A percentile compares a stretch with the other conserved stretches of the same genome.
These are phyloP conservation scores for Drosophila picticornis DNA, from an alignment of 2,888 invertebrate genomes.

Conservation along the genomic window DNA sequence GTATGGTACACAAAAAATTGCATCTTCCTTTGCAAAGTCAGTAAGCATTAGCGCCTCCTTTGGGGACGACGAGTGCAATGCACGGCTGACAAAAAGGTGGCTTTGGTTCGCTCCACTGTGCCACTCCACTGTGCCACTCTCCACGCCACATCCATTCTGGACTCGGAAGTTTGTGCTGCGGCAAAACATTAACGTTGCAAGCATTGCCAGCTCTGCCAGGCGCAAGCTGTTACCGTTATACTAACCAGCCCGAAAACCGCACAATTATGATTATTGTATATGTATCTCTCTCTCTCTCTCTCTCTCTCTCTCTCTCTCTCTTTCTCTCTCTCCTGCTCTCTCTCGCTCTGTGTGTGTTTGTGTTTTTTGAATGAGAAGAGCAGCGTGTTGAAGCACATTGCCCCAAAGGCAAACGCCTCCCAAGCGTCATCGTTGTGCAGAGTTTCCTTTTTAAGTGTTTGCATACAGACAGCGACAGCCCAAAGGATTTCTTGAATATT, in stretches of 20 bases:
- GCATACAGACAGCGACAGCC: conserved; percentile 46
- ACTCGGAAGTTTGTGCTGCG: conserved; percentile 52
- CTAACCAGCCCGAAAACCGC: conserved; percentile 51
- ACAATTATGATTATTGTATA: conserved; percentile 70
- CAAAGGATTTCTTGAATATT: conserved; percentile 39
- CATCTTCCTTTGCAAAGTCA: conserved; percentile 7
- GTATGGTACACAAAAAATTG: conserved; percentile 1
- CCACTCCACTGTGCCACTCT: not conserved
- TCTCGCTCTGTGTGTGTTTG: not conserved
- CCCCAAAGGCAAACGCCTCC: conserved; percentile 53
- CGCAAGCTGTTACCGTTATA: conserved; percentile 32
- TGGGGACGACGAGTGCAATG: conserved; percentile 61
- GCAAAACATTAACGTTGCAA: conserved; percentile 37
- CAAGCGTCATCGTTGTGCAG: conserved; percentile 39
- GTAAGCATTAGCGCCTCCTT: conserved; percentile 45
- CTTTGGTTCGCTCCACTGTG: conserved; percentile 19
- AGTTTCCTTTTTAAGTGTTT: conserved; percentile 62
- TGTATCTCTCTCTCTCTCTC: not conserved
- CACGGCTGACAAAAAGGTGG: conserved; percentile 51
- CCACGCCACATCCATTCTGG: conserved; percentile 17
- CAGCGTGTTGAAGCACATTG: conserved; percentile 33
- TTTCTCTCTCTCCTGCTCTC: no score
- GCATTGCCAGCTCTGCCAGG: conserved; percentile 3
- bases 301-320: not conserved
- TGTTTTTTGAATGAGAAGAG: conserved; percentile 24